Conservation (phyloP, 2,888 invertebrate species). For the Eustalomyia histrio region DNA sequence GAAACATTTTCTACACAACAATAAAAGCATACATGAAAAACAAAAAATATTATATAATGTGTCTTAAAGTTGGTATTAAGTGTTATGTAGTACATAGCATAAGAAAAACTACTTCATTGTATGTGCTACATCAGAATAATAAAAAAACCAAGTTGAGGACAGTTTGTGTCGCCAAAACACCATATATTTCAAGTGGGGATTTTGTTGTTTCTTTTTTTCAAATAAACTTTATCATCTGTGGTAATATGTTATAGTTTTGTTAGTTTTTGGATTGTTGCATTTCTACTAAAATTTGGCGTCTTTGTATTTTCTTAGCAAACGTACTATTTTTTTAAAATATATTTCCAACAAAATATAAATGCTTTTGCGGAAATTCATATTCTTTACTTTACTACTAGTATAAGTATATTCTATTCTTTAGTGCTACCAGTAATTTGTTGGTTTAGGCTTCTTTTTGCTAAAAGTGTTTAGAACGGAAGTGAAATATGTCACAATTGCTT, state of each 20-base stretch:
- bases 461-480: constrained; percentile 43
- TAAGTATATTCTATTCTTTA: constrained; percentile 12
- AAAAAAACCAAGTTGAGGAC: constrained; percentile 57
- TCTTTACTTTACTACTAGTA: background rate
- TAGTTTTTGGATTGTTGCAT: constrained; percentile 41
- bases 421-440: constrained; percentile 3
- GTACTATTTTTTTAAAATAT: constrained; percentile 4
- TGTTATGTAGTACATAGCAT: background rate
- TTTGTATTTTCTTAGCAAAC: constrained; percentile 27
- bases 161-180: constrained; percentile 66
- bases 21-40: constrained; percentile 17
- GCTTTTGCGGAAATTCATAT: constrained; percentile 10
- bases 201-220: constrained; percentile 13
- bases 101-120: constrained; percentile 14
- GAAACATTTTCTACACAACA: background rate
- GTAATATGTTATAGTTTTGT: constrained; percentile 72
- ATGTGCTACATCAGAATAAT: constrained; percentile 9
- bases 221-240: constrained; percentile 74
- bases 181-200: constrained; percentile 60
- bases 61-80: constrained; percentile 15
- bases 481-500: constrained; percentile 47
- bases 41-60: constrained; percentile 10
- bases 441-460: constrained; percentile 38
- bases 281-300: constrained; percentile 29
- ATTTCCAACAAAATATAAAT: background rate